Evolutionary conservation across 2,797 vertebrate genomes (phyloP).

Genomic region (Anomalospiza imberbis): DNA sequence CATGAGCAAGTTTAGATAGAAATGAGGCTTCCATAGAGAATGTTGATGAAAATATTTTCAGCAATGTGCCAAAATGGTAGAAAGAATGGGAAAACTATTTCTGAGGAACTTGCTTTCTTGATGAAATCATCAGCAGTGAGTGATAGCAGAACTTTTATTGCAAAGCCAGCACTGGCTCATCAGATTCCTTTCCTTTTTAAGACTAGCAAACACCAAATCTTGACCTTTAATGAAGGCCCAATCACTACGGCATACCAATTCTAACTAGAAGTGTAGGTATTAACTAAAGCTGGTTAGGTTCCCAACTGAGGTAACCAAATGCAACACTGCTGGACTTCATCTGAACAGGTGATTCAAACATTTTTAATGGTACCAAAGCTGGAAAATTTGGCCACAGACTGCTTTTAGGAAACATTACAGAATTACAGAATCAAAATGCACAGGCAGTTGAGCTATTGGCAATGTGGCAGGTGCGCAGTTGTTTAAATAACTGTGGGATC

Average conservation of each 20-base stretch:
- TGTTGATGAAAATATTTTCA: neutral
- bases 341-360: neutral
- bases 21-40: neutral
- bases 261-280: neutral
- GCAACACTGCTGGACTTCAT: neutral
- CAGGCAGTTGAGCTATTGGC: neutral
- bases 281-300: neutral
- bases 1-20: neutral
- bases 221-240: neutral
- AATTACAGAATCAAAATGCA: neutral
- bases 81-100: neutral
- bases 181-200: neutral
- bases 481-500: neutral
- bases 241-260: neutral
- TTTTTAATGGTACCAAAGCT: neutral
- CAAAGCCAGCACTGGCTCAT: neutral
- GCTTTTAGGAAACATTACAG: neutral
- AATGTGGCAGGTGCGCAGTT: neutral
- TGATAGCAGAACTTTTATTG: neutral
- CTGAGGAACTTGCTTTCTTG: neutral
- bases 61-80: neutral
- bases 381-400: neutral
- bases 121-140: neutral
- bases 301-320: neutral
- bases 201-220: neutral